Base-by-base conservation (phyloP, 64 coral and sea anemone species). In the Trachythela sp. region DNA sequence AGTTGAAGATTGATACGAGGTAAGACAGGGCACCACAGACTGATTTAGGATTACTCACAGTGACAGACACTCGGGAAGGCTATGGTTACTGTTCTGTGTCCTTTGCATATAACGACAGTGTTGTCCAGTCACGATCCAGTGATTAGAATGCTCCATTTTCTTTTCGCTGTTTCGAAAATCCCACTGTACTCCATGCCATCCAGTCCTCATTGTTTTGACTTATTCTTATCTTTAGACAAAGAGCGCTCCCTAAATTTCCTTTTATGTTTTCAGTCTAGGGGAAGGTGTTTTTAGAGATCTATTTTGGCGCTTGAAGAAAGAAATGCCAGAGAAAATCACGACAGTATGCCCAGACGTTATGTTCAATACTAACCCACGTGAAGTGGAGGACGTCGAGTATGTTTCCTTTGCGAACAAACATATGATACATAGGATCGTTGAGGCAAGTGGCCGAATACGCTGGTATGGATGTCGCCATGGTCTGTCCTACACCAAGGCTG, bases 321-420 rank as follows among this genome's bases (percentile, higher is more conserved):
- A 45, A 45, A 45, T 45, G 42, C 50, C 43, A 52, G 67, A 59
- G 72, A 51, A 64, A 29, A 14, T 72, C 15, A 84, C 94, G 48
- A 75, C 94, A 14, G 94, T 85, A 77, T 97, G 95, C 45, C 95
- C 95, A 67, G 95, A 97, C 89, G 93, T 94, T 4, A 92, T 94
- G 95, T 94, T 94, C 59, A 88, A 92, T 42, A 40, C 88, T 26
- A 35, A 36, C 31, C 70, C 71, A 35, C 43, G 85, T 58, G 41
- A 77, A 14, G 6, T 77, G 1, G 42, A 45, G 42, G 91, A 97
- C 77, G 48, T 32, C 26, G 77, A 94, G 39, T 68, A 92, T 2
- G 40, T 89, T 14, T 48, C 85, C 0, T 97, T 97, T 87, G 90
- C 90, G 10, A 92, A 91, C 11, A 90, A 90, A 49, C 91, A 97